phyloP scores from a whole-genome alignment of 23 tunicate species.

The Corella eumyota region DNA sequence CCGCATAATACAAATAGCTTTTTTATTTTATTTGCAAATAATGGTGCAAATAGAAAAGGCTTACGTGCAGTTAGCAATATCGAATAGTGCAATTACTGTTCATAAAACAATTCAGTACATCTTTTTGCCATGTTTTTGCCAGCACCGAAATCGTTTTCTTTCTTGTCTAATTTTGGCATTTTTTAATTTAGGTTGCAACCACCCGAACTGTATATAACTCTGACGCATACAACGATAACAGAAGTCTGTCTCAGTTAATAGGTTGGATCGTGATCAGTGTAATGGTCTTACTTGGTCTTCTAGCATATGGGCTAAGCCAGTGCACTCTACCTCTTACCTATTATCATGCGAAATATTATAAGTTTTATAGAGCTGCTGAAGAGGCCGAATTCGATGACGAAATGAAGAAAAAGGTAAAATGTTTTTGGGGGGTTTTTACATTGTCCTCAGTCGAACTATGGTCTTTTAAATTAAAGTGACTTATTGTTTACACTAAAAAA shows the following conservation, averaged over 20 bases:
- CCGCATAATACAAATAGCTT: too few relatives aligned
- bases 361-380: slow-evolving; percentile 20
- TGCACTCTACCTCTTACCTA: slow-evolving; percentile 48
- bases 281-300: slow-evolving; percentile 13
- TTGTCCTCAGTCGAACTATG: too few relatives aligned
- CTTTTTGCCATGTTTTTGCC: too few relatives aligned
- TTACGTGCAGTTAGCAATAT: too few relatives aligned
- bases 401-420: slow-evolving; percentile 42
- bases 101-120: too few relatives aligned
- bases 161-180: too few relatives aligned
- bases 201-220: slow-evolving; percentile 6
- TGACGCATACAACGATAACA: slow-evolving; percentile 38
- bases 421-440: neutral
- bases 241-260: slow-evolving; percentile 53
- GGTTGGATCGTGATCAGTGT: slow-evolving; percentile 40
- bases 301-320: slow-evolving; percentile 7
- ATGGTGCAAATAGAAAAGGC: too few relatives aligned
- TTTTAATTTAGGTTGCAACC: slow-evolving; percentile 7
- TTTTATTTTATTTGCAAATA: too few relatives aligned
- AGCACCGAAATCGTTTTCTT: too few relatives aligned
- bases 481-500: too few relatives aligned
- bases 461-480: too few relatives aligned
- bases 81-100: too few relatives aligned
- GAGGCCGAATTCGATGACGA: slow-evolving; percentile 36
- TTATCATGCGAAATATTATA: slow-evolving; percentile 46